Evolutionary conservation across 2,113 vertebrate species (phyloP), one percentile per base, ranked within the genome.

Genomic region (Muscicapa adusta): DNA sequence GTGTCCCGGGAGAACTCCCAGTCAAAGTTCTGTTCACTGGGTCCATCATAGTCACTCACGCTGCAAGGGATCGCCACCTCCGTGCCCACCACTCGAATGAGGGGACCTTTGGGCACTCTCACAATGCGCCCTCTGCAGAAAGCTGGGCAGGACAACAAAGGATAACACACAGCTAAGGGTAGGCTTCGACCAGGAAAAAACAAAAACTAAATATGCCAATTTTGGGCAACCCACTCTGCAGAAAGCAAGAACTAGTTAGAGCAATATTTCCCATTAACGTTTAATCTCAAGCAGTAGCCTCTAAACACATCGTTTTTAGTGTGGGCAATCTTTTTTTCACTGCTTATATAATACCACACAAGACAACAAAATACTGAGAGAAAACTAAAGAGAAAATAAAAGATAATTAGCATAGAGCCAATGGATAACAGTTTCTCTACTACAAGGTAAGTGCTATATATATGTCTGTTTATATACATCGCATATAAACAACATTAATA

Each of bases 11-110:
- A 98, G 94, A 98, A 98, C 82, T 93, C 96, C 99, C 99, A 99
- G 16, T 99, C 99, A 67, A 99, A 99, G 82, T 99, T 99, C 96
- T 99, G 99, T 40, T 99, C 99, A 0, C 97, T 96, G 42, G 99
- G 99, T 28, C 99, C 99, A 3, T 98, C 97, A 2, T 99, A 99
- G 6, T 99, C 98, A 2, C 78, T 98, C 40, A 99, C 99, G 0
- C 98, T 98, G 96, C 99, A 99, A 38, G 97, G 98, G 78, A 99
- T 98, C 76, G 97, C 98, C 77, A 99, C 98, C 12, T 98, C 97
- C 0, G 99, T 99, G 45, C 98, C 98, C 78, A 97, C 95, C 15
- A 99, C 99, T 14, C 99, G 98, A 33, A 99, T 98, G 47, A 99
- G 96, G 8, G 98, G 98, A 11, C 98, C 98, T 1, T 85, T 68